A percentile compares a stretch with the other conserved stretches of the same genome.
Conservation (phyloP, 2,797 vertebrate species). For the Gobionotothen gibberifrons region DNA sequence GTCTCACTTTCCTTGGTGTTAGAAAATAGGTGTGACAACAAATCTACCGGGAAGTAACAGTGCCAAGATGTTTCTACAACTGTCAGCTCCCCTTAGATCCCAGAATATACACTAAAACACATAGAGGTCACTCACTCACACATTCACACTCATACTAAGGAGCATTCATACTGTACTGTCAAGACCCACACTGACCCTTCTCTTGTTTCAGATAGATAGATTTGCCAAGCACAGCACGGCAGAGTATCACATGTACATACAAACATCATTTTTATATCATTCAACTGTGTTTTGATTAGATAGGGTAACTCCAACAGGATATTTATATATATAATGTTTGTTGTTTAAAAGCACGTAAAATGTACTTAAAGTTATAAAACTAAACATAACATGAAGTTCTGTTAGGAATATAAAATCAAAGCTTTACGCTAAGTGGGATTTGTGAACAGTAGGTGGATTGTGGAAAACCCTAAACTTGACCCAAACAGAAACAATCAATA, state of each 20-base stretch:
- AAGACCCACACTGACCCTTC: conserved; percentile 3
- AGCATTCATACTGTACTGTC: conserved; percentile 33
- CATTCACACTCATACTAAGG: background rate
- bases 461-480: conserved; percentile 28
- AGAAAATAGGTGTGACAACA: conserved; percentile 33
- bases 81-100: conserved; percentile 36
- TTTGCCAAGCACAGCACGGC: conserved; percentile 65
- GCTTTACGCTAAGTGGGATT: conserved; percentile 9
- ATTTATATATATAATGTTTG: conserved; percentile 58
- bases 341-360: conserved; percentile 31
- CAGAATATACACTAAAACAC: background rate
- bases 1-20: conserved; percentile 31
- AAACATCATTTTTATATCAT: conserved; percentile 43
- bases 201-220: conserved; percentile 41
- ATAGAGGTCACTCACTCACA: background rate
- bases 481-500: conserved; percentile 23
- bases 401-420: conserved; percentile 53
- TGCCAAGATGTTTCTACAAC: conserved; percentile 24
- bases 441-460: conserved; percentile 5
- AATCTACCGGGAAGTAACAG: conserved; percentile 35
- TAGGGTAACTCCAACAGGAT: conserved; percentile 55
- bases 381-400: conserved; percentile 14
- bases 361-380: conserved; percentile 29
- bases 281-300: conserved; percentile 51
- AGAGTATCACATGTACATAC: conserved; percentile 60